Evolutionary conservation across 2,888 invertebrate genomes (phyloP).

Genomic region (Metellina segmentata): DNA sequence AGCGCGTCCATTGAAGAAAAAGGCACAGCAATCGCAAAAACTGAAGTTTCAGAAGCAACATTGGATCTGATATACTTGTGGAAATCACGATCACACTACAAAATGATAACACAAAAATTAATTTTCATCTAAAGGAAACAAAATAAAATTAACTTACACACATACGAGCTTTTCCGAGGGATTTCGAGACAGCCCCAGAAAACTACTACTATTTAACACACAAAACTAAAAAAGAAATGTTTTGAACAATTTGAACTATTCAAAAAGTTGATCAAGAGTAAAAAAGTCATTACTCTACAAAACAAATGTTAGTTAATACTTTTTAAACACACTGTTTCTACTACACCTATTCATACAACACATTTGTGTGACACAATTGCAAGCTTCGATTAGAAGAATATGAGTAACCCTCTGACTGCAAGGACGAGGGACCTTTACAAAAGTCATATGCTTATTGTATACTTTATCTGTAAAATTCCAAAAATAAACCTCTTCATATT

Average conservation of each 20-base stretch:
- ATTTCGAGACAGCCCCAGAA: constrained; percentile 63
- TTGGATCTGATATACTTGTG: constrained; percentile 29
- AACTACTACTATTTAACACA: constrained; percentile 72
- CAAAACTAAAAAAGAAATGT: constrained; percentile 74
- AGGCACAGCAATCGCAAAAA: not conserved
- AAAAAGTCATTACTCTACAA: constrained; percentile 59
- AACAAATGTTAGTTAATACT: constrained; percentile 4
- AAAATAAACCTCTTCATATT: no score
- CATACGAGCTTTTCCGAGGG: constrained; percentile 59
- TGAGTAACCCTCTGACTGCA: no score
- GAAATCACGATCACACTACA: constrained; percentile 1
- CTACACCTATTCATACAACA: no score
- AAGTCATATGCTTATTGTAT: no score
- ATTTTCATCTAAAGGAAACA: constrained; percentile 58
- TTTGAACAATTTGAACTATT: constrained; percentile 63
- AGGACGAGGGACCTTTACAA: no score
- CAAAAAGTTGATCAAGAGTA: constrained; percentile 62
- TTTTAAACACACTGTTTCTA: not conserved
- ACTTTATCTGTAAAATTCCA: no score
- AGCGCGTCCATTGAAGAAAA: not conserved
- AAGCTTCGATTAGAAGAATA: no score
- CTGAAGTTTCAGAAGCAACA: not conserved
- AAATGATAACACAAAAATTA: not conserved
- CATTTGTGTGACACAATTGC: no score
- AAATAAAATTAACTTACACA: constrained; percentile 72